Evolutionary conservation across 2,113 vertebrate species (phyloP), one percentile per base, ranked within the genome.

Genomic region (Pyrgilauda ruficollis): DNA sequence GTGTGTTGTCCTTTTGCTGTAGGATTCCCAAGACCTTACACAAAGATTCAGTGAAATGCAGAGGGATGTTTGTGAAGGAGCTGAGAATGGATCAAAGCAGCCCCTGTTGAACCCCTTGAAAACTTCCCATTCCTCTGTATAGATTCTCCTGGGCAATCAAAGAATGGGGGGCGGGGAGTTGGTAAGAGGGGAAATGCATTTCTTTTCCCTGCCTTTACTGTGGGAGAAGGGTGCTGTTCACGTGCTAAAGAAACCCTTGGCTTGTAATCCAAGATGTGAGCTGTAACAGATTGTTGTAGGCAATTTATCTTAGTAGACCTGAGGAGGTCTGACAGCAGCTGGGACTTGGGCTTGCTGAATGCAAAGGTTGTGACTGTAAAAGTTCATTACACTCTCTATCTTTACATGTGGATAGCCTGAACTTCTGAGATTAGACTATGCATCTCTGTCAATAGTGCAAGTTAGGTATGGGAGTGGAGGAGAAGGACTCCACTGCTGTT

Each of bases 391-490:
- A 0, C 14, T 27, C 16, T 89, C 31, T 81, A 6, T 64, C 55
- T 90, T 76, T 88, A 49, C 79, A n/a, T 59, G 64, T 55, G 35
- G 46, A 9, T 43, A 63, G 47, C 30, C 52, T 81, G 95, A 74
- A 92, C 47, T 84, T 84, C 52, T 84, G 76, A 84, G 85, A 83
- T 93, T 55, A 94, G 55, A 59, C 89, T 72, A 17, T 90, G 82
- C 59, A 74, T 80, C 79, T 86, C 64, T 96, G 76, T 70, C 89
- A 86, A 27, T 16, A 63, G 11, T 30, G 50, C 35, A 68, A 24
- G 47, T 72, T 61, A 64, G 53, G 33, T 58, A 3, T 35, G 64
- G 73, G 62, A 87, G 76, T 49, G 37, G 31, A 74, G 39, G 52
- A 78, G 68, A 77, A 81, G 31, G 20, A 80, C 43, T 81, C 7